Evolutionary conservation across 2,888 invertebrate genomes (phyloP).

Genomic region (Agrenia bidenticulata): DNA sequence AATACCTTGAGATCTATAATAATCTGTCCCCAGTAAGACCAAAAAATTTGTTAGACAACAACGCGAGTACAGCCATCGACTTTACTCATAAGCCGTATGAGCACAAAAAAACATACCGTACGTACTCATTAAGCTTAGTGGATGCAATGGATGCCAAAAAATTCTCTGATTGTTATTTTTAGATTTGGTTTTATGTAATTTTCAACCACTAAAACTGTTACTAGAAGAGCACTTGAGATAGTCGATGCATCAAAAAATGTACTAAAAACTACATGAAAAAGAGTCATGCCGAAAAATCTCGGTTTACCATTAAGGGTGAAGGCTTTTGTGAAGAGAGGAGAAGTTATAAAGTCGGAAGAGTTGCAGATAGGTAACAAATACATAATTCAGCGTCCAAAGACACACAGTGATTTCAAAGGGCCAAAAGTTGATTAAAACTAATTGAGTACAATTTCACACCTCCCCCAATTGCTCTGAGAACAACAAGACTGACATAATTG

Average conservation of each 20-base stretch:
- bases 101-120: too few relatives aligned
- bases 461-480: neutral
- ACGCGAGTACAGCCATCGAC: too few relatives aligned
- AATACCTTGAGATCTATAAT: too few relatives aligned
- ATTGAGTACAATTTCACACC: conserved; percentile 7
- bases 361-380: conserved; percentile 1
- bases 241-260: conserved; percentile 17
- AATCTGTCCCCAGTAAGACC: too few relatives aligned
- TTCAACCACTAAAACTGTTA: neutral
- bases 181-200: conserved; percentile 2
- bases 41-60: too few relatives aligned
- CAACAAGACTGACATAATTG: too few relatives aligned
- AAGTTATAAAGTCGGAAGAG: neutral
- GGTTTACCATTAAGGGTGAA: conserved; percentile 16
- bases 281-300: conserved; percentile 21
- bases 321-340: conserved; percentile 15
- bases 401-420: neutral
- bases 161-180: neutral
- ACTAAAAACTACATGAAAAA: conserved; percentile 19
- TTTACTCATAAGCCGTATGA: too few relatives aligned
- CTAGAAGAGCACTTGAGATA: neutral
- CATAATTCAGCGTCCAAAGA: neutral
- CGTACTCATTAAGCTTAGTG: neutral
- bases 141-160: conserved; percentile 7
- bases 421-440: neutral